Conservation (phyloP, 2,797 vertebrate genomes). For the Sebastes kiyomatsui region DNA sequence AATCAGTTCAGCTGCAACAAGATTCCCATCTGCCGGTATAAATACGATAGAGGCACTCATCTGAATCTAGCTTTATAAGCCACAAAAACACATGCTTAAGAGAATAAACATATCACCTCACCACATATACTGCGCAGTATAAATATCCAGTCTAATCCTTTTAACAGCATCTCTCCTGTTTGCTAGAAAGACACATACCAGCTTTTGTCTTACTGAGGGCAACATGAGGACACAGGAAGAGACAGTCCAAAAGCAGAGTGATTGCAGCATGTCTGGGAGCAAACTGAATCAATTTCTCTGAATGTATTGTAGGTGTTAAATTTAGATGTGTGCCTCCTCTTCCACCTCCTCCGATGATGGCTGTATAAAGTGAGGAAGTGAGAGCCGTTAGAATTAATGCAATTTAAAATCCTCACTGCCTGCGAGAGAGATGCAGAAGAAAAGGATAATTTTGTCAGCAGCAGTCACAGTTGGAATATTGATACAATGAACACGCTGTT, state of each 20-base stretch:
- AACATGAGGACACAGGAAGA: conserved; percentile 12
- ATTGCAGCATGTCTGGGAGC: conserved; percentile 2
- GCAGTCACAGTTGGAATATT: background rate
- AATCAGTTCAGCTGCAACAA: conserved; percentile 2
- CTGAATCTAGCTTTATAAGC: background rate
- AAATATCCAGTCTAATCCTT: background rate
- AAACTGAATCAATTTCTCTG: conserved; percentile 18
- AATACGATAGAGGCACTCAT: background rate
- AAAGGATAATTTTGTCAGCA: background rate
- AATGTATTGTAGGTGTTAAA: conserved; percentile 8
- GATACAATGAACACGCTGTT: background rate
- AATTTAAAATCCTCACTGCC: background rate
- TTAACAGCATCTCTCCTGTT: background rate
- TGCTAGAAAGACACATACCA: background rate
- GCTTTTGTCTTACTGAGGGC: conserved; percentile 2
- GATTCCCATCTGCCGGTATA: background rate
- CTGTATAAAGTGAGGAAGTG: background rate
- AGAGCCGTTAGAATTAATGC: background rate
- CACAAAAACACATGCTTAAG: background rate
- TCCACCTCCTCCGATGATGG: background rate
- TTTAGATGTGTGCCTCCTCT: background rate
- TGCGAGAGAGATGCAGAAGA: background rate
- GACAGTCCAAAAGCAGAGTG: background rate
- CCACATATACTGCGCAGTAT: background rate
- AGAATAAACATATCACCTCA: conserved; percentile 9